phyloP scores from a whole-genome alignment of 2,797 vertebrate species.

The Xiphophorus birchmanni region DNA sequence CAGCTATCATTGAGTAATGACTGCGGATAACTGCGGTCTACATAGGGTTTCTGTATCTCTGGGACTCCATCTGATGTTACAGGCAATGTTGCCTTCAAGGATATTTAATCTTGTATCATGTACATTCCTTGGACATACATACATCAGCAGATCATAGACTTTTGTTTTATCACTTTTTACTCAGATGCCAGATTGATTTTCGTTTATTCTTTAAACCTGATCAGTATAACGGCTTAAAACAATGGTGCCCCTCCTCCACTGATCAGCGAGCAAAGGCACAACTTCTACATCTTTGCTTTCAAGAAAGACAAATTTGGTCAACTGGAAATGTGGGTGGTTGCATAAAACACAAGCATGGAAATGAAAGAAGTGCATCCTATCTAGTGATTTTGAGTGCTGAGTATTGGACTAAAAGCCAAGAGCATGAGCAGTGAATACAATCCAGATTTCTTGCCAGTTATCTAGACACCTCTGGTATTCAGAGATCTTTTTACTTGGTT shows the following conservation, averaged over 20 bases:
- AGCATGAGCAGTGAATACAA: background rate
- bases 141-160: background rate
- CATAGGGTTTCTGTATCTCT: conserved; percentile 10
- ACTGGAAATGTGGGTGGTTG: background rate
- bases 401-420: background rate
- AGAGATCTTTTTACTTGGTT: background rate
- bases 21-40: conserved; percentile 1
- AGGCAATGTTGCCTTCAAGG: conserved; percentile 4
- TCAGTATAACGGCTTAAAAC: background rate
- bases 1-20: conserved; percentile 39
- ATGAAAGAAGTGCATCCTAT: background rate
- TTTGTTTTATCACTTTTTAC: background rate
- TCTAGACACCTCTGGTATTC: background rate
- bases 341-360: background rate
- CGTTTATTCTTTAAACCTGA: background rate
- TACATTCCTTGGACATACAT: background rate
- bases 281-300: background rate
- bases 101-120: conserved; percentile 26
- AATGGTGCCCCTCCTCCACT: conserved; percentile 14
- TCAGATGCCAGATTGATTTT: background rate
- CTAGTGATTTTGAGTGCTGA: background rate
- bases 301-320: background rate
- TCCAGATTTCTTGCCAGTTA: background rate
- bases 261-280: background rate
- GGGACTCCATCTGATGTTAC: background rate